Percentiles rank a stretch among this genome's conserved stretches.
phyloP scores from a whole-genome alignment of 2,888 invertebrate species.

The Eilema sororculum region DNA sequence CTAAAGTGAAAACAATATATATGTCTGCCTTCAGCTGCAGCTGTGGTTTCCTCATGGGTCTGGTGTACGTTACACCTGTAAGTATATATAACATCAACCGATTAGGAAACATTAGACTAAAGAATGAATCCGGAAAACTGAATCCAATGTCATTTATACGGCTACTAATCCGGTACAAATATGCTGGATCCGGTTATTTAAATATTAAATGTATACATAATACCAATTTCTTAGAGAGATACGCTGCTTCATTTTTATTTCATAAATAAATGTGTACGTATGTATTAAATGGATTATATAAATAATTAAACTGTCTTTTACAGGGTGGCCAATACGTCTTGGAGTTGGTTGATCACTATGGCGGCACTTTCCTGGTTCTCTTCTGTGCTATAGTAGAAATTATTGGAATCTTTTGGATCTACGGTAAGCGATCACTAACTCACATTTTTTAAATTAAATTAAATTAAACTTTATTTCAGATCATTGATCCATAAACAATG shows the following conservation, averaged over 20 bases:
- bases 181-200: no score
- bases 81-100: conserved; percentile 54
- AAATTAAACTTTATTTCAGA: no score
- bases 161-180: no score
- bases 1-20: conserved; percentile 86
- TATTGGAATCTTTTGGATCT: conserved; percentile 91
- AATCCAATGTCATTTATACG: no score
- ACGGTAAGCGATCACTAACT: conserved; percentile 83
- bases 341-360: conserved; percentile 91
- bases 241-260: no score
- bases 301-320: neutral
- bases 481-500: no score
- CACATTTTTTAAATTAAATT: no score
- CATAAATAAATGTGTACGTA: no score
- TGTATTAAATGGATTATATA: no score
- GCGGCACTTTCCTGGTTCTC: conserved; percentile 91
- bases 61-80: conserved; percentile 92
- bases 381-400: conserved; percentile 89
- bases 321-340: conserved; percentile 92
- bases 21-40: conserved; percentile 87
- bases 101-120: neutral
- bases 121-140: no score
- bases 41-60: conserved; percentile 88
- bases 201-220: neutral
- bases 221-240: no score